Conservation (phyloP, 2,113 vertebrate genomes). For the Felis chaus region DNA sequence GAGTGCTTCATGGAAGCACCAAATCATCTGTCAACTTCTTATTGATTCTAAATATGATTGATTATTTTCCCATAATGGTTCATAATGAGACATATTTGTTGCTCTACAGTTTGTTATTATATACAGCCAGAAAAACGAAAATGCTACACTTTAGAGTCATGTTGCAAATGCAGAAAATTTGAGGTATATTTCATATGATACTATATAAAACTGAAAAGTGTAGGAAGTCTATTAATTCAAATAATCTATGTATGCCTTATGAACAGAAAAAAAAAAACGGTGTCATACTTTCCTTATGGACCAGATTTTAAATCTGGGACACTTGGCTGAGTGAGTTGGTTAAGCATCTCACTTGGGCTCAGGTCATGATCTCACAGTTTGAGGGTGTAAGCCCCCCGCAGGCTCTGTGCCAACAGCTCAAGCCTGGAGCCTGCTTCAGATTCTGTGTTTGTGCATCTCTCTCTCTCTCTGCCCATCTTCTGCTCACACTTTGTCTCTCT, state of each 20-base stretch:
- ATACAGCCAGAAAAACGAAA: not conserved
- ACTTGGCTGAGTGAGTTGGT: too few relatives aligned
- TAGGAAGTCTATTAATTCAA: not conserved
- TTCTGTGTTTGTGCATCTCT: too few relatives aligned
- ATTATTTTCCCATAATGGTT: not conserved
- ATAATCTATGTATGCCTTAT: not conserved
- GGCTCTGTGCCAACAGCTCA: too few relatives aligned
- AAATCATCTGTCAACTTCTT: not conserved
- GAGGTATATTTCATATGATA: not conserved
- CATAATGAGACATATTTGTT: not conserved
- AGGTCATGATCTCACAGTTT: too few relatives aligned
- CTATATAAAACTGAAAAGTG: not conserved
- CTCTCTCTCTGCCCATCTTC: too few relatives aligned
- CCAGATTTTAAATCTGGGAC: not conserved
- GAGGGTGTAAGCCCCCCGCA: too few relatives aligned
- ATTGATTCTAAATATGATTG: not conserved
- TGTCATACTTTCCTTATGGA: not conserved
- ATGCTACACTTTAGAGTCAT: not conserved
- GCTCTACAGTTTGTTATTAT: not conserved
- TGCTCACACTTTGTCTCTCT: too few relatives aligned
- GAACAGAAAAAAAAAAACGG: not conserved
- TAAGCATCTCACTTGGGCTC: too few relatives aligned
- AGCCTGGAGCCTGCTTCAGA: too few relatives aligned
- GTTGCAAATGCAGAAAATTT: not conserved
- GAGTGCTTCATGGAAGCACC: not conserved